phyloP scores from a whole-genome alignment of 2,888 invertebrate species.

The Pocota personata region DNA sequence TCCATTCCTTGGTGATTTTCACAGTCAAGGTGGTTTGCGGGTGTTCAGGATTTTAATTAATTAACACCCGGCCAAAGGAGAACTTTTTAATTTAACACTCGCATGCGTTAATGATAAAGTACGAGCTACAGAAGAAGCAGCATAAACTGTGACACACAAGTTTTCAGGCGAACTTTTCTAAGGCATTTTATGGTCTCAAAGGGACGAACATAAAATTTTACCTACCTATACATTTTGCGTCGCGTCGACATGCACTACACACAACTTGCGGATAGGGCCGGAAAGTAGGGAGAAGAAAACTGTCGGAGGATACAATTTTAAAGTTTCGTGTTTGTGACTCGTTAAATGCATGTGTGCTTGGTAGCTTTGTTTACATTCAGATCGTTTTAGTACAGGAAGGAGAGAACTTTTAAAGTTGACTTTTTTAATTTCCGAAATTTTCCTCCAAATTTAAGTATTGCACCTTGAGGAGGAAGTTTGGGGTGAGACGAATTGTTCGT shows the following conservation, averaged over 20 bases:
- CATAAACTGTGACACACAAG: conserved; percentile 40
- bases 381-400: neutral
- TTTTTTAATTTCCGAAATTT: conserved; percentile 35
- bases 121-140: conserved; percentile 17
- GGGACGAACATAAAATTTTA: neutral
- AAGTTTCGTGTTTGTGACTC: conserved; percentile 52
- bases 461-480: conserved; percentile 7
- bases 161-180: conserved; percentile 19
- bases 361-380: conserved; percentile 31
- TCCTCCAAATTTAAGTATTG: conserved; percentile 35
- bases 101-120: conserved; percentile 46
- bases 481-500: neutral
- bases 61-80: conserved; percentile 38
- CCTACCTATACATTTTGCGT: neutral
- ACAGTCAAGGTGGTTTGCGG: neutral
- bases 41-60: conserved; percentile 50
- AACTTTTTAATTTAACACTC: conserved; percentile 58
- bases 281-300: neutral
- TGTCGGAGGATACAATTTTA: conserved; percentile 44
- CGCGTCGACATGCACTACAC: too few relatives aligned
- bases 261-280: neutral
- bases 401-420: conserved; percentile 36
- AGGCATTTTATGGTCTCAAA: conserved; percentile 42
- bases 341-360: conserved; percentile 45
- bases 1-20: neutral